These are phyloP conservation scores for Enteromius trimaculatus DNA, from an alignment of 2,797 vertebrate species.

Conservation along the genomic window DNA sequence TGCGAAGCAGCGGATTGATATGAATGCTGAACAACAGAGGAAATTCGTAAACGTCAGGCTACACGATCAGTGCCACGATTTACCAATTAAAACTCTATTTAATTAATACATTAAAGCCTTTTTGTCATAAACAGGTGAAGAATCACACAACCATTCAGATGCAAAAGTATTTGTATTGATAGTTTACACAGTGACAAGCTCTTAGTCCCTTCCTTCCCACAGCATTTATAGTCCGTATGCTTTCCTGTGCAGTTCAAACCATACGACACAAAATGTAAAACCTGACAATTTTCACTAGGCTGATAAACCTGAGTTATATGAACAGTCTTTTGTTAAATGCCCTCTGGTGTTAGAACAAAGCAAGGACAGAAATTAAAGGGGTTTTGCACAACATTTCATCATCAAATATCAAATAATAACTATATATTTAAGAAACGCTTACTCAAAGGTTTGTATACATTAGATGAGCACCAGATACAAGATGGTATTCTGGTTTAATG, in stretches of 20 bases:
- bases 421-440: neutral
- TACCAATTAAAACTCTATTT: neutral
- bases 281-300: neutral
- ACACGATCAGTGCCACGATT: neutral
- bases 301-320: conserved; percentile 19
- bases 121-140: conserved; percentile 37
- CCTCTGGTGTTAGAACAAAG: conserved; percentile 23
- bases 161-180: conserved; percentile 28
- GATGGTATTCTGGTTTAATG: neutral
- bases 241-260: neutral
- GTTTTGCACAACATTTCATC: conserved; percentile 17
- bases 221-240: neutral
- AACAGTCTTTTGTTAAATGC: conserved; percentile 22
- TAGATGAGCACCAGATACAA: neutral
- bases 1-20: neutral
- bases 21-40: neutral
- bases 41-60: neutral
- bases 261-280: conserved; percentile 7
- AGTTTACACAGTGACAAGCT: conserved; percentile 7
- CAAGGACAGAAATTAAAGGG: neutral
- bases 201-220: neutral
- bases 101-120: conserved; percentile 7
- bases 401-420: neutral
- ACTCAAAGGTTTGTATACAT: neutral
- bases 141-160: conserved; percentile 30